Conservation (phyloP, 1,140 invertebrate genomes). For the Tetragnatha versicolor region DNA sequence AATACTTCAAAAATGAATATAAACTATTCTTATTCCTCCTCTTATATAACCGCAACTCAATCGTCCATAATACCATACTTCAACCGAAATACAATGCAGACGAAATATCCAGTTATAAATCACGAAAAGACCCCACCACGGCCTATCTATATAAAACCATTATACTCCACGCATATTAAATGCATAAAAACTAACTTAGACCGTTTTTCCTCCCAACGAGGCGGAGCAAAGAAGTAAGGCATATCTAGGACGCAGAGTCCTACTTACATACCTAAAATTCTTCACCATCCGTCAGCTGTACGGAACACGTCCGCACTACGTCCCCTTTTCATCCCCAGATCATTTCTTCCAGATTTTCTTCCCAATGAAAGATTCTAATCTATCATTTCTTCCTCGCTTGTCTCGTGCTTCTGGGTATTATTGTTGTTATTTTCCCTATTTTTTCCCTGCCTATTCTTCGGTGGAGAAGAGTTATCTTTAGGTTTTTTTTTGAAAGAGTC, state of each 20-base stretch:
- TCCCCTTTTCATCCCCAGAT: conserved; percentile 30
- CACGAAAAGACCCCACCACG: too few relatives aligned
- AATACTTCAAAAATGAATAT: too few relatives aligned
- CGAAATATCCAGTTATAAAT: too few relatives aligned
- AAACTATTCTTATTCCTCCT: too few relatives aligned
- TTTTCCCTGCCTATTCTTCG: background rate
- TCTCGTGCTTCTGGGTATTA: conserved; percentile 25
- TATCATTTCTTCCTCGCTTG: conserved; percentile 39
- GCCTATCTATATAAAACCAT: background rate
- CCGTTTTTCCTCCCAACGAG: conserved; percentile 6
- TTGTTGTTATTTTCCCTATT: too few relatives aligned
- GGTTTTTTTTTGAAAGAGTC: background rate
- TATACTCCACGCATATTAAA: background rate
- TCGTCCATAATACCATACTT: too few relatives aligned
- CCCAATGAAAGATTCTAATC: conserved; percentile 51
- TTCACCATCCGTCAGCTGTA: conserved; percentile 39
- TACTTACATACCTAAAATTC: conserved; percentile 50
- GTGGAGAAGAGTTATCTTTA: background rate
- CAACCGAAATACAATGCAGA: too few relatives aligned
- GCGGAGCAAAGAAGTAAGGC: conserved; percentile 17
- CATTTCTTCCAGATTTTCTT: conserved; percentile 28
- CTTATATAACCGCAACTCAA: too few relatives aligned
- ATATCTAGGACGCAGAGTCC: conserved; percentile 5
- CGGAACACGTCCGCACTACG: conserved; percentile 17
- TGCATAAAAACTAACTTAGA: background rate